Evolutionary conservation across 2,888 invertebrate species (phyloP), one percentile per base, ranked within the genome.

Genomic region (Elysia crispata): DNA sequence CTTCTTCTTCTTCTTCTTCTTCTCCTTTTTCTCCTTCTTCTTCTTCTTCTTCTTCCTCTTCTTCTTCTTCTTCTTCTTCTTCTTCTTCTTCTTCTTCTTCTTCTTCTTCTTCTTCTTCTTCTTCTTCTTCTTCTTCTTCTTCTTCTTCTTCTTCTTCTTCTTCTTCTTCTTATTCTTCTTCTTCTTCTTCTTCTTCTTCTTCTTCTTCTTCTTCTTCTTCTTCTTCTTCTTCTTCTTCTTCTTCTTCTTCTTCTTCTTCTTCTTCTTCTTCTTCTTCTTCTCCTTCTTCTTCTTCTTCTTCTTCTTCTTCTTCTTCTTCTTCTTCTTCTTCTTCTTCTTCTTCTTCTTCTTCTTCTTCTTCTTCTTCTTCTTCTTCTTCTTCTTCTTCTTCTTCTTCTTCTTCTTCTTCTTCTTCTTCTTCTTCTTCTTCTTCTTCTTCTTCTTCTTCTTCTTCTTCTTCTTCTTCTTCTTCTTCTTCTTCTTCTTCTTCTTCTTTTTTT

Each of bases 381-480:
- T 15, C 6, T 49, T 25, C 23, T 15, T 15, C 50, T 72, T 25
- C 20, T 49, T 18, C 41, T 28, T 6, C 6, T 11, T n/a, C 50
- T 30, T 50, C 11, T 25, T 49, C 50, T 49, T 25, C 13, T 15
- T 13, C n/a, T 25, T 25, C 25, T 11, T 30, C 50, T 49, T 11
- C 20, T 20, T 31, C 69, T 30, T n/a, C 31, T n/a, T 23, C 30
- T 31, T n/a, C 13, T n/a, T 18, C 30, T 31, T 31, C n/a, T n/a
- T 31, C 69, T 69, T 31, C 13, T n/a, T 31, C 69, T 30, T 31
- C n/a, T n/a, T 30, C 69, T 69, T 31, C 13, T 31, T 31, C 69
- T 69, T 31, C n/a, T n/a, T 69, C 30, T 69, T 31, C n/a, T 31
- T 31, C 31, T 69, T n/a, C 31, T 69, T 69, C 69, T 69, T n/a